phyloP scores from a whole-genome alignment of 1,140 invertebrate species.

The Tribolium madens region DNA sequence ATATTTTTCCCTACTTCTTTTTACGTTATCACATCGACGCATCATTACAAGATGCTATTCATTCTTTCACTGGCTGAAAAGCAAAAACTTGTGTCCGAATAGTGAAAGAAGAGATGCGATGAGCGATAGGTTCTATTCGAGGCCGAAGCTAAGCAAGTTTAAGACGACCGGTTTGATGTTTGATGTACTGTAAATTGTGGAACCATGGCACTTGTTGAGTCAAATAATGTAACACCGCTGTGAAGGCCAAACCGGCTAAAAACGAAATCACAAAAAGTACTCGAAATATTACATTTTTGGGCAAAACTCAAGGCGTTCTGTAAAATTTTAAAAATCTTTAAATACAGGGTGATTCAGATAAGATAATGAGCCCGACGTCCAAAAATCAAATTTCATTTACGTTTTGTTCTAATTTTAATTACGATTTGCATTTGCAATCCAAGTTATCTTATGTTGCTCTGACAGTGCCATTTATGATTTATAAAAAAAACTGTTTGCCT shows the following conservation, averaged over 20 bases:
- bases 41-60: constrained; percentile 38
- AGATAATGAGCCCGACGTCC: too few relatives aligned
- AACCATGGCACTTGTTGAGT: constrained; percentile 6
- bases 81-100: constrained; percentile 30
- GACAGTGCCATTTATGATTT: too few relatives aligned
- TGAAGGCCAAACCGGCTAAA: not conserved
- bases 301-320: too few relatives aligned
- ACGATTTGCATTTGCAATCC: too few relatives aligned
- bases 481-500: too few relatives aligned
- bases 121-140: constrained; percentile 12
- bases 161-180: constrained; percentile 25
- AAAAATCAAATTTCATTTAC: too few relatives aligned
- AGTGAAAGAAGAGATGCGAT: constrained; percentile 1
- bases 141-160: not conserved
- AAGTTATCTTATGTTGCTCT: too few relatives aligned
- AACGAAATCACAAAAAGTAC: not conserved
- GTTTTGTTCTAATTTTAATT: too few relatives aligned
- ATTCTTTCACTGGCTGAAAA: constrained; percentile 28
- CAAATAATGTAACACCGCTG: constrained; percentile 15
- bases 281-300: not conserved
- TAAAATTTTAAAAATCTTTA: too few relatives aligned
- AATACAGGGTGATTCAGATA: too few relatives aligned
- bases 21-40: not conserved
- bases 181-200: constrained; percentile 17
- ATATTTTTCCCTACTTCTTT: constrained; percentile 8